Conservation (phyloP, 1,140 invertebrate species). For the Scylla paramamosain region DNA sequence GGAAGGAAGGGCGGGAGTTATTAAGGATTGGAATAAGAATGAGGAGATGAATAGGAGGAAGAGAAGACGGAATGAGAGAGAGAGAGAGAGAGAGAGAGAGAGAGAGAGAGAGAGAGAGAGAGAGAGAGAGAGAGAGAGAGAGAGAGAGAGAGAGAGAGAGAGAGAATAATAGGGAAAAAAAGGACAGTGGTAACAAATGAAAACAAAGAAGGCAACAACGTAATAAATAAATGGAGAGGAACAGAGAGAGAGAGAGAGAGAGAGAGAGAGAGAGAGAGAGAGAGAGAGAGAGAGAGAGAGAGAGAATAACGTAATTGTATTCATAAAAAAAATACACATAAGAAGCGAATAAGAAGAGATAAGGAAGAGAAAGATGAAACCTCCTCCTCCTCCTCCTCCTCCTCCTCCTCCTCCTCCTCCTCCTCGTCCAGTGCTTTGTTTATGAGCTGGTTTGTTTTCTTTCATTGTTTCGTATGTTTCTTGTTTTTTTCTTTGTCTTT, state of each 20-base stretch:
- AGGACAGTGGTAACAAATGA: neutral
- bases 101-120: constrained; percentile 36
- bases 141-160: constrained; percentile 32
- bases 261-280: too few species aligned
- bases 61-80: too few species aligned
- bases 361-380: constrained; percentile 4
- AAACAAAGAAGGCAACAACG: too few species aligned
- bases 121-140: constrained; percentile 29
- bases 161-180: neutral
- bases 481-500: neutral
- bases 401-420: neutral
- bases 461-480: neutral
- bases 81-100: neutral
- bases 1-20: too few species aligned
- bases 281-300: too few species aligned
- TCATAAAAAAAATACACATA: too few species aligned
- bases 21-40: too few species aligned
- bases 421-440: neutral
- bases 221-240: too few species aligned
- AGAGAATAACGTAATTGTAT: too few species aligned
- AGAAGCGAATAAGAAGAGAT: neutral
- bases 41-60: too few species aligned
- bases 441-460: neutral
- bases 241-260: too few species aligned
- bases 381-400: constrained; percentile 5